Evolutionary conservation across 2,888 invertebrate species (phyloP), one percentile per base, ranked within the genome.

Genomic region (Cynaeus angustus): DNA sequence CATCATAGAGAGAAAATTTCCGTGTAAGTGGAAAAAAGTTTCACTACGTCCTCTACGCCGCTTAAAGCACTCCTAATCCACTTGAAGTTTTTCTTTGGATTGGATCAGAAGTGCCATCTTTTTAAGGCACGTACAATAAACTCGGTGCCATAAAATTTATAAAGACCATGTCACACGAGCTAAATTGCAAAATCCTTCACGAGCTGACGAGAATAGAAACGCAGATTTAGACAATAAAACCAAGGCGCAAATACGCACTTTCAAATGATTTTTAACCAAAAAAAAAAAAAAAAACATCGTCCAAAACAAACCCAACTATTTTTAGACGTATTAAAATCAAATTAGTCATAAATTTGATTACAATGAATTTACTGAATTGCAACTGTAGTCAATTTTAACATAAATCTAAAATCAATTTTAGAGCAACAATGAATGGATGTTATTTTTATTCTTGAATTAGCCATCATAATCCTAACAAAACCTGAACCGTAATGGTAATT

Each of bases 71-170:
- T n/a, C 45, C 8, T 30, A 30, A 58, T 58, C 58, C 45, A 30
- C 43, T 58, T 45, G 45, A 28, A 14, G 45, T 56, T 58, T 58
- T 58, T 58, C 26, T 58, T 30, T 30, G 58, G 58, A 26, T 4
- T 38, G 55, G 53, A 53, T 53, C 50, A 28, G 16, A 14, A 46
- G 9, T 50, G 28, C 30, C 50, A n/a, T 46, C 13, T 50, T 56
- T 38, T 55, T 55, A 38, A 58, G 33, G 21, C 58, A 45, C 45
- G 45, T 45, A 45, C 10, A 41, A 41, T 56, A 56, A 58, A 58
- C 58, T 58, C 14, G 45, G 12, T 53, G 12, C 10, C 41, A 58
- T 58, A 30, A 58, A 59, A 59, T 59, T 45, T 59, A 59, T 46
- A 59, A 59, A 13, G 53, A 26, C 37, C 12, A 53, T 26, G 37